phyloP scores from a whole-genome alignment of 2,797 vertebrate species.

The Typhlichthys eigenmanni region DNA sequence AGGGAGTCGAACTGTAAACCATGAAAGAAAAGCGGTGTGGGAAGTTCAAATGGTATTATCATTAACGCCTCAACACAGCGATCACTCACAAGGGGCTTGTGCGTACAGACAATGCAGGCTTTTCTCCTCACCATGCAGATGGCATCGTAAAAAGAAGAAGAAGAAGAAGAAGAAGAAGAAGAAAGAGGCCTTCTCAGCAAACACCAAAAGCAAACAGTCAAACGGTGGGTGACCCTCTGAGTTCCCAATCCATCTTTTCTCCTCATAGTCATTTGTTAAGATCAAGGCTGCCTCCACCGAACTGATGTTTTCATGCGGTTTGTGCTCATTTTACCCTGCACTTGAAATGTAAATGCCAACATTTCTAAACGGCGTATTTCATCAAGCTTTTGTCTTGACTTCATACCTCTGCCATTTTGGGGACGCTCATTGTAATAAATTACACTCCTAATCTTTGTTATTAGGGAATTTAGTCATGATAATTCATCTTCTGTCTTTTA shows the following conservation, averaged over 20 bases:
- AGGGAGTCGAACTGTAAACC: conserved; percentile 60
- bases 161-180: conserved; percentile 23
- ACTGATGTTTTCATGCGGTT: conserved; percentile 56
- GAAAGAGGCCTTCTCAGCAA: conserved; percentile 70
- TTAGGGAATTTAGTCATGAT: conserved; percentile 48
- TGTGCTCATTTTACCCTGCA: conserved; percentile 46
- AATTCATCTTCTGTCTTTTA: conserved; percentile 43
- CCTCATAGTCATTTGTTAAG: conserved; percentile 67
- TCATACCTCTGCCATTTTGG: conserved; percentile 32
- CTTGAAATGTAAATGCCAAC: conserved; percentile 70
- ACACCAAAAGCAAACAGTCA: conserved; percentile 81
- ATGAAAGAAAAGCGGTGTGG: conserved; percentile 72
- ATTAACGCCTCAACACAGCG: conserved; percentile 69
- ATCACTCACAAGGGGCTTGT: conserved; percentile 70
- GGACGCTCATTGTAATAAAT: conserved; percentile 13
- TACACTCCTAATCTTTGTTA: conserved; percentile 42
- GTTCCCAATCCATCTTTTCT: conserved; percentile 79
- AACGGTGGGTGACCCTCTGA: conserved; percentile 75
- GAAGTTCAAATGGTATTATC: conserved; percentile 78
- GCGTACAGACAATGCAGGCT: conserved; percentile 67
- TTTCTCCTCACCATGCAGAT: conserved; percentile 73
- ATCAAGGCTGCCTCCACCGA: conserved; percentile 63
- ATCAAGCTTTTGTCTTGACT: conserved; percentile 53
- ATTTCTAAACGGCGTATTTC: conserved; percentile 51
- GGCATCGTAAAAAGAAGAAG: conserved; percentile 70